These are phyloP conservation scores for Chitala chitala DNA, from an alignment of 2,113 vertebrate species.

Conservation along the genomic window DNA sequence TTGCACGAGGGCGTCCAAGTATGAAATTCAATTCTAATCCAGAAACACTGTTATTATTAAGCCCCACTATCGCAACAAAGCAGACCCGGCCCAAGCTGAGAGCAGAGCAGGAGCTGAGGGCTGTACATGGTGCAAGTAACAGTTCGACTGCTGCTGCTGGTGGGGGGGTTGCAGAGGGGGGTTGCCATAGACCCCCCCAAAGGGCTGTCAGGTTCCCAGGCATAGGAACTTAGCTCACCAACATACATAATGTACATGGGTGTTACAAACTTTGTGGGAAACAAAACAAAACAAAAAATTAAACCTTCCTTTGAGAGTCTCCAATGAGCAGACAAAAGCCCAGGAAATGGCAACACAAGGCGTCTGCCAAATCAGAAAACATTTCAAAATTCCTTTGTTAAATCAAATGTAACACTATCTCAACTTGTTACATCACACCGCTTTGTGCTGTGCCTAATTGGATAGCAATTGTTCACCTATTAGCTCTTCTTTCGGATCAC, in stretches of 20 bases:
- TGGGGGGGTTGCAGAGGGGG: background rate
- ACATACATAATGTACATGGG: background rate
- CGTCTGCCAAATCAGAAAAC: background rate
- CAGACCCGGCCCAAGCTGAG: constrained; percentile 37
- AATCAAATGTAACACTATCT: too few relatives aligned
- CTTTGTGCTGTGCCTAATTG: too few relatives aligned
- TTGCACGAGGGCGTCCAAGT: constrained; percentile 60
- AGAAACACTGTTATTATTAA: constrained; percentile 64
- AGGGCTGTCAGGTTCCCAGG: background rate
- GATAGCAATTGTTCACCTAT: too few relatives aligned
- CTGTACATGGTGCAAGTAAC: constrained; percentile 12
- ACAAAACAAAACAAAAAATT: background rate
- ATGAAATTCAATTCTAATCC: constrained; percentile 71
- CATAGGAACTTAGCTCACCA: background rate
- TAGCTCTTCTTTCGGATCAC: too few relatives aligned
- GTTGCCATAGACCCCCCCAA: background rate
- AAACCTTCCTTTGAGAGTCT: background rate
- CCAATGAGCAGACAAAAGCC: background rate
- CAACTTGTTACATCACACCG: too few relatives aligned
- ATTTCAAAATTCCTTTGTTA: background rate
- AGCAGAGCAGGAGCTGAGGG: background rate
- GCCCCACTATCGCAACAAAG: constrained; percentile 56
- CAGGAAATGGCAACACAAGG: too few relatives aligned
- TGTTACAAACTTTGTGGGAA: background rate
- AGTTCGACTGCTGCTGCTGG: background rate